phyloP scores from a whole-genome alignment of 2,888 invertebrate genomes.

The Reticulitermes lucifugus region DNA sequence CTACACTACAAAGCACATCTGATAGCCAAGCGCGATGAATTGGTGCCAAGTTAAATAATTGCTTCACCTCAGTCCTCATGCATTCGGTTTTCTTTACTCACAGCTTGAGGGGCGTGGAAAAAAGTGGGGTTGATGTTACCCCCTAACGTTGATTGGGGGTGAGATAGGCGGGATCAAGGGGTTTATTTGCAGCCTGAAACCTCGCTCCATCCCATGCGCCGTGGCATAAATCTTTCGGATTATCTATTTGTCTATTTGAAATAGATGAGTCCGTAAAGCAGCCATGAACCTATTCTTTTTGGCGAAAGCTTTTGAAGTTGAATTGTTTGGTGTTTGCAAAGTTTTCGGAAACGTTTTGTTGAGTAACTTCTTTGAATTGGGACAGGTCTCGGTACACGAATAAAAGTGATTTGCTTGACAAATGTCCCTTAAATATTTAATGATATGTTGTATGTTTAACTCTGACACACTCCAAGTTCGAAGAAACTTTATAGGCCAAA shows the following conservation, averaged over 20 bases:
- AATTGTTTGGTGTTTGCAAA: not conserved
- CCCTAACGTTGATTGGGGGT: constrained; percentile 6
- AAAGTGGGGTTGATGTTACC: not conserved
- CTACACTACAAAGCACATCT: not conserved
- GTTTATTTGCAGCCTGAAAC: not conserved
- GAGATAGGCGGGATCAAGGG: constrained; percentile 22
- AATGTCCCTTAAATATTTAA: not conserved
- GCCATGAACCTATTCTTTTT: not conserved
- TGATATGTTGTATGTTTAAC: not conserved
- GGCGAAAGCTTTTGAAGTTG: not conserved
- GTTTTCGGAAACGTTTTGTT: not conserved
- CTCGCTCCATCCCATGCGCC: not conserved
- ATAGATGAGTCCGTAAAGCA: not conserved
- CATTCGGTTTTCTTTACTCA: not conserved
- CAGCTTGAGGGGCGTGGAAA: constrained; percentile 15
- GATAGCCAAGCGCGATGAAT: not conserved
- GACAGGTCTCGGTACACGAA: not conserved
- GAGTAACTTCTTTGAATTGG: not conserved
- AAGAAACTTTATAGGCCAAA: not conserved
- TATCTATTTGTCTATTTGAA: not conserved
- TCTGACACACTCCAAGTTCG: not conserved
- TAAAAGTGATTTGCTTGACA: not conserved
- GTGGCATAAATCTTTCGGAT: not conserved
- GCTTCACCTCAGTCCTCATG: not conserved
- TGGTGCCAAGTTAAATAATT: not conserved